Base-by-base conservation (phyloP, 2,888 invertebrate species). In the Chymomyza caudatula region DNA sequence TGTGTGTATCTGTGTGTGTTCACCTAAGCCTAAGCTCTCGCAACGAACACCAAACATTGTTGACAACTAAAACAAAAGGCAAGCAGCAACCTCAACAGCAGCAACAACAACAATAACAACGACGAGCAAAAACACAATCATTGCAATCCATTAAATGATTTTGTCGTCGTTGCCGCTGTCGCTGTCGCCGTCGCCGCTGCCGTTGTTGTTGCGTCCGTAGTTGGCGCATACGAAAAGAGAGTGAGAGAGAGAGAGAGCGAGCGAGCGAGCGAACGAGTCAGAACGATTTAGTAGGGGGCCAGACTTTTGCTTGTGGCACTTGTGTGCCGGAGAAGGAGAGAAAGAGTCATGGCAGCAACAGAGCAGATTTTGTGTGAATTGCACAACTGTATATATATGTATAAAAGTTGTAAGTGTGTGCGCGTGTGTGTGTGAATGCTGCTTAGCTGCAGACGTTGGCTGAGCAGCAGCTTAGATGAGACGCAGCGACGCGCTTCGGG, bases 41-140 rank as follows among this genome's bases (percentile, higher is more conserved):
- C 68, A 64, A 42, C 65, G 55, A 62, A 62, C 63, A 13, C 51
- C 59, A 59, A 67, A 66, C 74, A 73, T 69, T 73, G 84, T 75
- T 81, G 84, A 81, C 80, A 84, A 72, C 81, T 73, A 78, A 79
- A 76, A 74, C 85, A 84, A 81, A 77, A 70, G 72, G 62, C 67
- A 59, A 64, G 22, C 42, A 51, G 60, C 52, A 54, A 6, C 49
- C 43, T 44, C 29, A 25, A 4, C 42, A 52, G 4, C 59, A 56
- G 22, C 52, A 60, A 53, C 60, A 63, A 37, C 25, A 51, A 43
- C 11, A 13, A 42, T 37, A 65, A 54, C 58, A 56, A 29, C 25
- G 37, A 17, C 53, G 20, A 63, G 47, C 51, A 65, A 19, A 44
- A 55, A 20, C 54, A 11, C 55, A 72, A 69, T 63, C 72, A 65